Evolutionary conservation across 2,797 vertebrate genomes (phyloP), one percentile per base, ranked within the genome.

Genomic region (Parotocinclus haroldoi): DNA sequence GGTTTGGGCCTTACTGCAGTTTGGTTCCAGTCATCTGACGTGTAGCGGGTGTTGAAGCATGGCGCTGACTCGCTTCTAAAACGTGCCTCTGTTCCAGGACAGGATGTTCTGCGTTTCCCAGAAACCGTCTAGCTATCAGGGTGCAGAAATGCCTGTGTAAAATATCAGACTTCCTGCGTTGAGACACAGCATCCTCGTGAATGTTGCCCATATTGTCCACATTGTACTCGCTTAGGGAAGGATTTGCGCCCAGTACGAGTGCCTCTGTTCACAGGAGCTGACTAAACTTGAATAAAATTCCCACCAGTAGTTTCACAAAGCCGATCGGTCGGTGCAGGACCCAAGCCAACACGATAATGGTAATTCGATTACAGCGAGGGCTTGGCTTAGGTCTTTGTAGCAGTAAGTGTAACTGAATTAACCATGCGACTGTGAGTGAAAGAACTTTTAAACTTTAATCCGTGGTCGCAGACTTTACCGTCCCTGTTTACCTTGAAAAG

Each of bases 341-440:
- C 57, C 46, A 53, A 55, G 50, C 40, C 53, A 13, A 58, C 52
- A 63, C 56, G 65, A 17, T 13, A 56, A 59, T 77, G 69, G 71
- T 78, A 76, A 66, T 61, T 68, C 54, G 64, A 73, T 77, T 55
- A 73, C 58, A 36, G 60, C 59, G 57, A 44, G 66, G 59, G 55
- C 19, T 54, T 59, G 54, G 65, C 63, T 55, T 60, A 68, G 62
- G 66, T 62, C 63, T 71, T 58, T 72, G 27, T 27, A 27, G 27
- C 5, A 5, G 27, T 2, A 71, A 71, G 59, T 60, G 42, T 80
- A 74, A 80, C 71, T 71, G 68, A 63, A 78, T 80, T 79, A 70
- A 44, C 18, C 49, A 38, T 18, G 50, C 50, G 70, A 49, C 58
- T 63, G 53, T 56, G 45, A 55, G n/a, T 53, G 66, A 59, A 55